Evolutionary conservation across 2,797 vertebrate genomes (phyloP), one percentile per base, ranked within the genome.

Genomic region (Pangasius larnaudii): DNA sequence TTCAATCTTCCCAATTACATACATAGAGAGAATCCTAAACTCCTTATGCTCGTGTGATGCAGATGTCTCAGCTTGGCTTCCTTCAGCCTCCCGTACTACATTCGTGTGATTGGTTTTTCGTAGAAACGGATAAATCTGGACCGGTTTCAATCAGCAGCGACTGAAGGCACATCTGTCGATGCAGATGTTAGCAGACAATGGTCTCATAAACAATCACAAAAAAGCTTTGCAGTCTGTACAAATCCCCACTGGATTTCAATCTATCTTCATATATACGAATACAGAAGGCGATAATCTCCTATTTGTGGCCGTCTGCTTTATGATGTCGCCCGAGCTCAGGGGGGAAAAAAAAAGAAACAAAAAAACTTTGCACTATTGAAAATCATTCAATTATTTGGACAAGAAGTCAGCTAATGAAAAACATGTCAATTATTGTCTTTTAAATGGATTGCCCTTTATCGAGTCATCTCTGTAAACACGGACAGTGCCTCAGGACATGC

Each of bases 101-200:
- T 49, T 49, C 11, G 27, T 2, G 14, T 30, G 59, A 83, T 65
- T 65, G 59, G 3, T 30, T 83, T 83, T 82, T 27, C 24, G 36
- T 39, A 46, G 58, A 63, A 81, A 63, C 27, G 27, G 24, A 83
- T 65, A 83, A 83, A 83, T 82, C 24, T 46, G 59, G 36, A 2
- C 8, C 3, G 0, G 81, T 65, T 83, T 75, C 56, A 63, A 36
- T 84, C 65, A 59, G 7, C 51, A 5, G 22, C 7, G 16, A 27
- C 51, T 27, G 75, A 58, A 80, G 24, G 36, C 27, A 13, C 86
- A 82, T 77, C 85, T 77, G 78, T 82, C 61, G 19, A 36, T 46
- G 30, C 87, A 84, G 82, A 59, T 78, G 87, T n/a, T 69, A 56
- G 61, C 63, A 42, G 59, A 51, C 72, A 77, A n/a, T 39, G 58